Base-by-base conservation (phyloP, 2,797 vertebrate species). In the Centropyge bicolor region DNA sequence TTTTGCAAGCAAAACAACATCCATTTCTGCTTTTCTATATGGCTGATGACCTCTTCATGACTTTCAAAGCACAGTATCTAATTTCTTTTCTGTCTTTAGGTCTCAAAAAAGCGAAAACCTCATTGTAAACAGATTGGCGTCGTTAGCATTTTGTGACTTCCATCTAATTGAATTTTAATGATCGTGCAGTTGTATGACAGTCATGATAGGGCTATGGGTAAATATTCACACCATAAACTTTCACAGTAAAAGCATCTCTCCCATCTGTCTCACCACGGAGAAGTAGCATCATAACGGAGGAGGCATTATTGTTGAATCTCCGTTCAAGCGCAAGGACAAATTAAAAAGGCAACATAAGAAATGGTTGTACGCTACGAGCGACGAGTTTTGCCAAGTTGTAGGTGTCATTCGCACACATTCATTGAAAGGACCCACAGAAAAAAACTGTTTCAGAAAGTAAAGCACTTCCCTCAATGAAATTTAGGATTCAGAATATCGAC, bases 91-190 rank as follows among this genome's bases (percentile, higher is more conserved):
- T 41, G 51, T 77, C 48, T 62, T 63, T 20, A 63, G 4, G 52
- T 65, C 57, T 85, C 52, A 78, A 73, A 73, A 59, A 17, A 49
- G 20, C 22, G 35, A 46, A 55, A 71, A 49, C 4, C 64, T 75
- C 35, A 71, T 31, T 76, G 41, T 49, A 72, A 76, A 70, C 74
- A 81, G 76, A 80, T 77, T 65, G 74, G 22, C 41, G 69, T 81
- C 46, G 20, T 84, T 90, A 81, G 46, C 61, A 56, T 75, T 88
- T 77, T 82, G 74, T 74, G 69, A 84, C 83, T 79, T 86, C 19
- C 36, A 41, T 43, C 69, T 82, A 82, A 83, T 75, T 81, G 77
- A 71, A 81, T 79, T 87, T 87, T 81, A 89, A 90, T 52, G 81
- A 77, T 46, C 64, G 61, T 51, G 57, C 61, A 66, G 72, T 83